These are phyloP conservation scores for Drosophila dunni DNA, from an alignment of 1,140 invertebrate species.

Conservation along the genomic window DNA sequence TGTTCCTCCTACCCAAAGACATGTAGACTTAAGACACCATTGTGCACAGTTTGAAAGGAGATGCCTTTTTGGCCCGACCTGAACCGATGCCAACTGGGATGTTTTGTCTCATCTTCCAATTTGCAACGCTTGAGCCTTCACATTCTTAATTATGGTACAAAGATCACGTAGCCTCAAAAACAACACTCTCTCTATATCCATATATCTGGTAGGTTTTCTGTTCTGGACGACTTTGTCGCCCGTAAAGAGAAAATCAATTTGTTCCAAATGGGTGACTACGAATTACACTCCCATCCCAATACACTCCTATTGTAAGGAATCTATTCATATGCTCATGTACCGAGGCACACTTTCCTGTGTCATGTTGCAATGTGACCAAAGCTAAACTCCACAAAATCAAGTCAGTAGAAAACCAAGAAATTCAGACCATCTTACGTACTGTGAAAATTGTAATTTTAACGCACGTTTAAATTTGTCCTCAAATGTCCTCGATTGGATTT, in stretches of 20 bases:
- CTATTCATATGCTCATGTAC: constrained; percentile 4
- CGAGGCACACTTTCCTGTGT: constrained; percentile 10
- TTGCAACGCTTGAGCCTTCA: constrained; percentile 70
- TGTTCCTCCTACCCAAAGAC: constrained; percentile 30
- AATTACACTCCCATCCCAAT: constrained; percentile 37
- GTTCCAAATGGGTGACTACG: constrained; percentile 65
- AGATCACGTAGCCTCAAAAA: constrained; percentile 42
- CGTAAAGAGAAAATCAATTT: constrained; percentile 65
- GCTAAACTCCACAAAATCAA: constrained; percentile 50
- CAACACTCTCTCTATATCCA: background rate
- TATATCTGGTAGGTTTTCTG: background rate
- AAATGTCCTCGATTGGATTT: background rate
- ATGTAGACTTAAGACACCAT: constrained; percentile 31
- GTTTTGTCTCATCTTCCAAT: constrained; percentile 64
- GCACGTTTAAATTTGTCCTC: constrained; percentile 27
- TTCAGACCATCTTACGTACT: constrained; percentile 31
- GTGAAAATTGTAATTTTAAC: constrained; percentile 75
- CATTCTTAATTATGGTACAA: constrained; percentile 60
- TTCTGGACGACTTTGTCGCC: constrained; percentile 66
- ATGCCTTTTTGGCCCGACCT: constrained; percentile 23
- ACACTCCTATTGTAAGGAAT: constrained; percentile 21
- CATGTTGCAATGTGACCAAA: constrained; percentile 46
- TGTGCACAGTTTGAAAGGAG: constrained; percentile 41
- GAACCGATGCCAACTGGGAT: constrained; percentile 25
- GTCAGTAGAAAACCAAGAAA: constrained; percentile 35